Percentiles rank a stretch among this genome's conserved stretches.
These are phyloP conservation scores for Diorhabda elongata DNA, from an alignment of 1,140 invertebrate species.

Conservation along the genomic window DNA sequence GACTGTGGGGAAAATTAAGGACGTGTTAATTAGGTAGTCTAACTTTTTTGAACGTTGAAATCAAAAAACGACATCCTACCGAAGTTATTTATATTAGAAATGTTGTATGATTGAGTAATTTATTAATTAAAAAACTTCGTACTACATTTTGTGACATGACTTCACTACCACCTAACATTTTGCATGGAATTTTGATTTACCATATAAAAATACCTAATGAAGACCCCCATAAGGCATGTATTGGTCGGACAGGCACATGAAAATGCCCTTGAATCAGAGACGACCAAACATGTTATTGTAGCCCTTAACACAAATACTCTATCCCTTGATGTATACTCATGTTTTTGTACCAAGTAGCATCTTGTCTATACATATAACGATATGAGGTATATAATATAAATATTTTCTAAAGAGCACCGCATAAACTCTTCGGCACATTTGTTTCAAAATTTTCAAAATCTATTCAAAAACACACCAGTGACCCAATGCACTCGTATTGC, in stretches of 20 bases:
- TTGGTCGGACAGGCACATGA: neutral
- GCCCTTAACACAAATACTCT: slow-evolving; percentile 1
- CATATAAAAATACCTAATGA: slow-evolving; percentile 18
- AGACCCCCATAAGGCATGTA: slow-evolving; percentile 3
- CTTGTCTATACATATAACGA: slow-evolving; percentile 23
- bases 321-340: slow-evolving; percentile 16
- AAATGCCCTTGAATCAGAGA: neutral
- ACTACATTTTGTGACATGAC: too few species aligned
- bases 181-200: slow-evolving; percentile 16
- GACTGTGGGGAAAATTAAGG: too few species aligned
- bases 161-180: neutral
- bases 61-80: too few species aligned
- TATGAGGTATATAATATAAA: slow-evolving; percentile 17
- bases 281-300: neutral
- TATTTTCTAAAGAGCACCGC: slow-evolving; percentile 40
- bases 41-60: too few species aligned
- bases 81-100: too few species aligned
- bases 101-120: too few species aligned
- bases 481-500: slow-evolving; percentile 43
- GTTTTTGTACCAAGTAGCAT: slow-evolving; percentile 43
- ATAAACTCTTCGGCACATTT: slow-evolving; percentile 41
- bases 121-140: too few species aligned
- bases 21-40: too few species aligned
- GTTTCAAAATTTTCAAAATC: slow-evolving; percentile 23
- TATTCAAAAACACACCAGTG: slow-evolving; percentile 27